Evolutionary conservation across 2,888 invertebrate genomes (phyloP).

Genomic region (Emmelina monodactyla): DNA sequence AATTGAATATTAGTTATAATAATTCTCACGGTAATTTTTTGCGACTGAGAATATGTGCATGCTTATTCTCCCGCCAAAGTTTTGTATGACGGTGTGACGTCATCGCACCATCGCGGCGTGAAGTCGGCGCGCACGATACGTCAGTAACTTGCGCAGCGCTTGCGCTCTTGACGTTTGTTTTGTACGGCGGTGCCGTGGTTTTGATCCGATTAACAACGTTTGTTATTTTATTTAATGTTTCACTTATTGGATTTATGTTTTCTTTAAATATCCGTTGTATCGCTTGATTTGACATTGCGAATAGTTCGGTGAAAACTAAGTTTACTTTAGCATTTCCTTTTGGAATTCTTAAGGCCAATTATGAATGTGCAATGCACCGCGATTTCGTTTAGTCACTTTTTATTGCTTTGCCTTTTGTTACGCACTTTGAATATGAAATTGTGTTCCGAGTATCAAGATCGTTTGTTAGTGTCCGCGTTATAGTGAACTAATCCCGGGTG

Average conservation of each 20-base stretch:
- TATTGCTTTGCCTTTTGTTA: not conserved
- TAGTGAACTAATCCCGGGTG: slow-evolving; percentile 47
- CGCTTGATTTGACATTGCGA: slow-evolving; percentile 38
- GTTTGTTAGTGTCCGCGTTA: slow-evolving; percentile 31
- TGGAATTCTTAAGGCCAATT: slow-evolving; percentile 5
- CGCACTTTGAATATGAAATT: slow-evolving; percentile 6
- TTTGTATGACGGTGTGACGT: slow-evolving; percentile 24
- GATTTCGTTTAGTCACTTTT: slow-evolving; percentile 12
- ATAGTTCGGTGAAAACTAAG: slow-evolving; percentile 3
- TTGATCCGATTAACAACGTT: slow-evolving; percentile 66
- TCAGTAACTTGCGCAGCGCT: slow-evolving; percentile 62
- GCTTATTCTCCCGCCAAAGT: slow-evolving; percentile 18
- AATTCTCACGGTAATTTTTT: too few species aligned
- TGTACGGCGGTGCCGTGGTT: slow-evolving; percentile 63
- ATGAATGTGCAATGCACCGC: slow-evolving; percentile 7
- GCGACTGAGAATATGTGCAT: too few species aligned
- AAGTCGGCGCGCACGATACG: slow-evolving; percentile 55
- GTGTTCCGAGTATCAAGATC: slow-evolving; percentile 25
- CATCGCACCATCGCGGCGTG: slow-evolving; percentile 30
- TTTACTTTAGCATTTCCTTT: not conserved
- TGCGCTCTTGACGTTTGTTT: slow-evolving; percentile 62
- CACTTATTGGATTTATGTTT: not conserved
- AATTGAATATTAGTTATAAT: too few species aligned
- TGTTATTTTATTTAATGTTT: slow-evolving; percentile 34
- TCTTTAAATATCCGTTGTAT: slow-evolving; percentile 21